phyloP scores from a whole-genome alignment of 2,888 invertebrate genomes.

The Quadroppia sp. region DNA sequence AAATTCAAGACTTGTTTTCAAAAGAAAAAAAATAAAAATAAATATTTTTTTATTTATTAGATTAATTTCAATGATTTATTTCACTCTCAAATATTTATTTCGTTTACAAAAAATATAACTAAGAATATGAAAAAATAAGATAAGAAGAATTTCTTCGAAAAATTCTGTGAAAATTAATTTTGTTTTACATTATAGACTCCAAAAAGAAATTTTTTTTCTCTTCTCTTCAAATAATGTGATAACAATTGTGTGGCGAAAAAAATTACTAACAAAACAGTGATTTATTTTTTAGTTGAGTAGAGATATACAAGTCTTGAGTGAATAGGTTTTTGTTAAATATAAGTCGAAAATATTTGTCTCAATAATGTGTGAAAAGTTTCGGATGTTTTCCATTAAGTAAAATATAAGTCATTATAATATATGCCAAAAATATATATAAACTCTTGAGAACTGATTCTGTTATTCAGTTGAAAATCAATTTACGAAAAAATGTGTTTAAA shows the following conservation, averaged over 20 bases:
- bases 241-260: not conserved
- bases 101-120: not conserved
- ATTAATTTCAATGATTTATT: constrained; percentile 20
- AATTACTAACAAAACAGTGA: not conserved
- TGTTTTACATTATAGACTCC: not conserved
- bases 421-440: too few relatives aligned
- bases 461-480: too few relatives aligned
- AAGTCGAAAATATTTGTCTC: too few relatives aligned
- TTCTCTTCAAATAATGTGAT: not conserved
- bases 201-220: not conserved
- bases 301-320: too few relatives aligned
- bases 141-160: not conserved
- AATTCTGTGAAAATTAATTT: not conserved
- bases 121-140: constrained; percentile 14
- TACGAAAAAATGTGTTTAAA: too few relatives aligned
- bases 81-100: not conserved
- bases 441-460: too few relatives aligned
- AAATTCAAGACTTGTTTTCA: constrained; percentile 5
- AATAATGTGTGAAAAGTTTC: too few relatives aligned
- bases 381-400: too few relatives aligned
- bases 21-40: not conserved
- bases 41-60: constrained; percentile 11
- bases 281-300: not conserved
- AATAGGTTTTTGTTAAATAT: too few relatives aligned
- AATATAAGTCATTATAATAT: too few relatives aligned